Percentiles rank a stretch among this genome's conserved stretches.
Evolutionary conservation across 1,140 invertebrate species (phyloP).

Genomic region (Spodoptera litura): DNA sequence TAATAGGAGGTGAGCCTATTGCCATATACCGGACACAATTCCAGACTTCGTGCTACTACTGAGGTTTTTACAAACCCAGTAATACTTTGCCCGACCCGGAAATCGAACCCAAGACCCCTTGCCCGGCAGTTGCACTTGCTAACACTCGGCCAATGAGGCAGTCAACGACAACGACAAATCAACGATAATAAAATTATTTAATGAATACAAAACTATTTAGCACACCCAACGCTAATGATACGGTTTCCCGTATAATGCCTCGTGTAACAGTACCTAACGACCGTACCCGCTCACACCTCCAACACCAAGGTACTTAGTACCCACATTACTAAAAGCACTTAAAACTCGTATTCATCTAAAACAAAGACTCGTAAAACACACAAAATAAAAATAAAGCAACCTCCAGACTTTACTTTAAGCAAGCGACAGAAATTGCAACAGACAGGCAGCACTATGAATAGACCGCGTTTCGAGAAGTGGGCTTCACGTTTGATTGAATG

Average conservation of each 20-base stretch:
- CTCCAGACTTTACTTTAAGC: conserved; percentile 20
- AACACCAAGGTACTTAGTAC: not conserved
- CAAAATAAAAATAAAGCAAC: conserved; percentile 36
- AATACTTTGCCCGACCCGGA: too few species aligned
- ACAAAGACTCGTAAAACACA: conserved; percentile 31
- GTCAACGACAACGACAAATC: too few species aligned
- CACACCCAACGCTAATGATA: not conserved
- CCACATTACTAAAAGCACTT: conserved; percentile 6
- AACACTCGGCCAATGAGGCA: too few species aligned
- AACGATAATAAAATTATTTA: too few species aligned
- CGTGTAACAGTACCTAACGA: not conserved
- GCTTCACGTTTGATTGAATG: conserved; percentile 70
- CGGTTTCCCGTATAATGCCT: not conserved
- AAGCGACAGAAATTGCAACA: conserved; percentile 32
- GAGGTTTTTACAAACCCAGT: too few species aligned
- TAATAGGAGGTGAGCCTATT: too few species aligned
- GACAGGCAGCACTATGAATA: conserved; percentile 56
- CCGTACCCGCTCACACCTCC: conserved; percentile 11
- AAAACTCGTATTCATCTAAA: conserved; percentile 27
- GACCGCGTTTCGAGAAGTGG: conserved; percentile 55
- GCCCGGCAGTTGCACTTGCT: too few species aligned
- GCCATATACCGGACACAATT: too few species aligned
- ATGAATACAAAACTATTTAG: not conserved
- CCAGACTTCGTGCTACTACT: too few species aligned
- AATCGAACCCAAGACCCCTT: too few species aligned